Evolutionary conservation across 2,113 vertebrate genomes (phyloP).

Genomic region (Anarhynchus alexandrinus): DNA sequence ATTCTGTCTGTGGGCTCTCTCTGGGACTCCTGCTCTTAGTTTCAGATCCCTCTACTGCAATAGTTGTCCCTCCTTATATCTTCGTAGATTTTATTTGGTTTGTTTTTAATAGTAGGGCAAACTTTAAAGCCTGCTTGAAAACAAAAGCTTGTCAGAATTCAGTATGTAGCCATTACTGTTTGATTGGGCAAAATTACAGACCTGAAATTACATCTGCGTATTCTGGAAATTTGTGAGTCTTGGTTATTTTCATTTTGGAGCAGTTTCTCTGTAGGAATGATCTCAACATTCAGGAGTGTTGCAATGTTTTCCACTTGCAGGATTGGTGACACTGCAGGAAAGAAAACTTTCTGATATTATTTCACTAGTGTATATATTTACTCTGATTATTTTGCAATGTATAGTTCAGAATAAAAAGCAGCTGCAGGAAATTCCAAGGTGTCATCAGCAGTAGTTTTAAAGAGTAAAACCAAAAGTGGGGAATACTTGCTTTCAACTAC

Average conservation of each 20-base stretch:
- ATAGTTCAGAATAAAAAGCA: not conserved
- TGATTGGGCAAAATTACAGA: not conserved
- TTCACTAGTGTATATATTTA: not conserved
- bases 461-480: not conserved
- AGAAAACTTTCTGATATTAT: not conserved
- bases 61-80: not conserved
- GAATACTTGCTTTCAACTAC: not conserved
- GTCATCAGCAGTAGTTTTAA: not conserved
- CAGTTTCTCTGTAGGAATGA: not conserved
- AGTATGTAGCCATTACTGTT: not conserved
- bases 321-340: not conserved
- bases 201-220: not conserved
- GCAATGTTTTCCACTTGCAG: slow-evolving; percentile 11
- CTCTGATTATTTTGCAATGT: not conserved
- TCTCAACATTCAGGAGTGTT: not conserved
- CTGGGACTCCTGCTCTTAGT: not conserved
- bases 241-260: not conserved
- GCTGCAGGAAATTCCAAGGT: not conserved
- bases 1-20: not conserved
- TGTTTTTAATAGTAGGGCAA: not conserved
- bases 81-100: not conserved
- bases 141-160: not conserved
- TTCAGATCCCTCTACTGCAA: not conserved
- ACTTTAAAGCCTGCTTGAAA: not conserved
- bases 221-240: not conserved